phyloP scores from a whole-genome alignment of 2,797 vertebrate species.

The Cirrhinus mrigala region DNA sequence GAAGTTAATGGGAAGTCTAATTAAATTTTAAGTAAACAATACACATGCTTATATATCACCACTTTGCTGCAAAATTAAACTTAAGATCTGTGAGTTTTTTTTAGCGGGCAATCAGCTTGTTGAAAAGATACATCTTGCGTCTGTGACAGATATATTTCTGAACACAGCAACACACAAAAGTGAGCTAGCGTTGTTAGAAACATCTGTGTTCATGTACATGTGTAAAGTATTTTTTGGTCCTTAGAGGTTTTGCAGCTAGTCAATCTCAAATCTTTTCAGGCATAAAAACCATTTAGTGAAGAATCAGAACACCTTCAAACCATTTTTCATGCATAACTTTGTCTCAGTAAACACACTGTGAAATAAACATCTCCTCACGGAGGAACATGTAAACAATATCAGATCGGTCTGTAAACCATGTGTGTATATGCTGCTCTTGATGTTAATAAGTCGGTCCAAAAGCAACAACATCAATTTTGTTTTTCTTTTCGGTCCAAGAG shows the following conservation, averaged over 20 bases:
- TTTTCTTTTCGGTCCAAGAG: slow-evolving; percentile 45
- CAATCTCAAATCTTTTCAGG: not conserved
- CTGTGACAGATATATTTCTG: too few relatives aligned
- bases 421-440: slow-evolving; percentile 15
- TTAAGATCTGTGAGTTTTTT: too few relatives aligned
- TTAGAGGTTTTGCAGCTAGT: not conserved
- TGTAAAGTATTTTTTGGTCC: not conserved
- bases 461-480: slow-evolving; percentile 43
- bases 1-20: too few relatives aligned
- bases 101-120: too few relatives aligned
- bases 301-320: slow-evolving; percentile 30
- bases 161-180: not conserved
- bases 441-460: slow-evolving; percentile 18
- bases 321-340: slow-evolving; percentile 10
- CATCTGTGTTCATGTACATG: not conserved
- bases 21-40: too few relatives aligned
- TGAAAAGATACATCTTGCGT: too few relatives aligned
- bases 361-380: slow-evolving; percentile 25
- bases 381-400: slow-evolving; percentile 39
- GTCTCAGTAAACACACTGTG: slow-evolving; percentile 24
- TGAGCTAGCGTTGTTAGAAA: not conserved
- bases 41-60: too few relatives aligned
- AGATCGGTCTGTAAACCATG: slow-evolving; percentile 36
- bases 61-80: not conserved
- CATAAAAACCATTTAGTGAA: not conserved